These are phyloP conservation scores for Crenichthys baileyi DNA, from an alignment of 2,797 vertebrate species.

Conservation along the genomic window DNA sequence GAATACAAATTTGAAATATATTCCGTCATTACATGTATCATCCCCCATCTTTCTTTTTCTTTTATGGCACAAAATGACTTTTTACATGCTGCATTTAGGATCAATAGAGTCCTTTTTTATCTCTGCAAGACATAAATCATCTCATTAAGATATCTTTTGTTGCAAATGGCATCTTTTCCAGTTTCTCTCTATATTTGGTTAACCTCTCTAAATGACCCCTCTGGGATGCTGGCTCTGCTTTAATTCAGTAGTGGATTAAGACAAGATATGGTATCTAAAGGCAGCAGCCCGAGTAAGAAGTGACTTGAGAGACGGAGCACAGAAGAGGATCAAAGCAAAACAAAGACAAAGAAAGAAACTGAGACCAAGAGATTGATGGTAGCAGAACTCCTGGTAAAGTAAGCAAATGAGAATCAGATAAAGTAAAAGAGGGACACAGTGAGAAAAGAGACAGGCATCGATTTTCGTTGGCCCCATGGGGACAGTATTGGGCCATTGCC, in stretches of 20 bases:
- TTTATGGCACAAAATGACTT: slow-evolving; percentile 25
- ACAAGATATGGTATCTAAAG: slow-evolving; percentile 64
- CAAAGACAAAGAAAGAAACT: slow-evolving; percentile 35
- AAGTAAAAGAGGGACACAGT: slow-evolving; percentile 32
- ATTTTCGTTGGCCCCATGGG: slow-evolving; percentile 45
- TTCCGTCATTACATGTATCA: slow-evolving; percentile 18
- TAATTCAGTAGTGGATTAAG: slow-evolving; percentile 70
- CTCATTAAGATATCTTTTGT: slow-evolving; percentile 67
- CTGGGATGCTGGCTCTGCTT: slow-evolving; percentile 54
- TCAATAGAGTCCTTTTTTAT: slow-evolving; percentile 41
- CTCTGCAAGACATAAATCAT: slow-evolving; percentile 52
- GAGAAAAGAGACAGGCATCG: slow-evolving; percentile 28
- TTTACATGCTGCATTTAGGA: slow-evolving; percentile 11
- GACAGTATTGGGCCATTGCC: slow-evolving; percentile 46
- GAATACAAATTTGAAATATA: slow-evolving; percentile 33
- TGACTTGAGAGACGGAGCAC: slow-evolving; percentile 42
- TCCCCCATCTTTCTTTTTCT: slow-evolving; percentile 9
- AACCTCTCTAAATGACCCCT: slow-evolving; percentile 52
- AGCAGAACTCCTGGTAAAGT: slow-evolving; percentile 43
- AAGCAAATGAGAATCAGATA: slow-evolving; percentile 58
- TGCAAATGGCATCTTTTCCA: slow-evolving; percentile 54
- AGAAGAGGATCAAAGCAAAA: slow-evolving; percentile 27
- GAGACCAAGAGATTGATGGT: slow-evolving; percentile 53
- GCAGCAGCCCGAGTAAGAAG: slow-evolving; percentile 52
- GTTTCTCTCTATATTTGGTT: slow-evolving; percentile 46